Conservation (phyloP, 2,797 vertebrate species). For the Rhabdomys pumilio region DNA sequence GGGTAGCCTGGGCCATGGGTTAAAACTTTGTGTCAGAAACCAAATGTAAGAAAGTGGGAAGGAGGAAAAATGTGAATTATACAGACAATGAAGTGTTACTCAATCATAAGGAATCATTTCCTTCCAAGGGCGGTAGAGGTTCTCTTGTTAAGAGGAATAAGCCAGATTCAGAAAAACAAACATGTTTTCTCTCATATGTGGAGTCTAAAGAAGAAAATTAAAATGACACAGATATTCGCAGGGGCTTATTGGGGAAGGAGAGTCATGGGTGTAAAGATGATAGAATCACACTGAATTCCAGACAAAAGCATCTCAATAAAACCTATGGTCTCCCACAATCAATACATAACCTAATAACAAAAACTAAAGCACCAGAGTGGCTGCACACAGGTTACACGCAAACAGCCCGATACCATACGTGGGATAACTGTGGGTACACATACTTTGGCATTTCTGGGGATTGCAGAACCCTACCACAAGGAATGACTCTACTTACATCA, state of each 20-base stretch:
- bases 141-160: background rate
- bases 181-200: background rate
- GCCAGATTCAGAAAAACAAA: background rate
- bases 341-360: background rate
- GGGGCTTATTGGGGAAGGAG: background rate
- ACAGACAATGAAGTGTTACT: background rate
- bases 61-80: background rate
- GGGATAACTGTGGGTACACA: background rate
- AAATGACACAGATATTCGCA: background rate
- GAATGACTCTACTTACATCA: background rate
- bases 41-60: background rate
- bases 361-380: background rate
- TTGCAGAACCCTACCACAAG: background rate
- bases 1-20: background rate
- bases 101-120: background rate
- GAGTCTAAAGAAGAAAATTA: background rate
- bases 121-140: background rate
- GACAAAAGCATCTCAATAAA: background rate
- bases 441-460: background rate
- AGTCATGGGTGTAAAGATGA: fast-evolving
- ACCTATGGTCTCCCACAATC: no score
- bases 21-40: background rate
- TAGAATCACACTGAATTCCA: background rate
- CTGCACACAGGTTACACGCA: background rate
- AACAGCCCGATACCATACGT: background rate